Percentiles rank a stretch among this genome's conserved stretches.
Conservation (phyloP, 2,888 invertebrate genomes). For the Eudemis profundana region DNA sequence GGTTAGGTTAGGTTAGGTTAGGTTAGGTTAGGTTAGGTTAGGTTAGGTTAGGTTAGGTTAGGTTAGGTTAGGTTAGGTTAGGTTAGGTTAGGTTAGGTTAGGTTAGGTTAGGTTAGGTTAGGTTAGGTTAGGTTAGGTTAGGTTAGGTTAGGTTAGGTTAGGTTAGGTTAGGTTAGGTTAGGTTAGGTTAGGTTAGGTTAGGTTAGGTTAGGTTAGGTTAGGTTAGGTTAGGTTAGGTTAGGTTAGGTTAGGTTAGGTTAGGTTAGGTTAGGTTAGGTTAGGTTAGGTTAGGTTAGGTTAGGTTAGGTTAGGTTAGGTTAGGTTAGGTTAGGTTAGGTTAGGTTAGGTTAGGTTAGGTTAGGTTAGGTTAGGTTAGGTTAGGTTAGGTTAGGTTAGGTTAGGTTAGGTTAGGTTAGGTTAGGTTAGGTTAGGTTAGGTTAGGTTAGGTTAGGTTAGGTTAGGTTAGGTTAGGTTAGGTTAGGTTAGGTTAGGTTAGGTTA, state of each 20-base stretch:
- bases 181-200: constrained; percentile 21
- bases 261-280: constrained; percentile 37
- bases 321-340: constrained; percentile 22
- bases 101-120: constrained; percentile 21
- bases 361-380: constrained; percentile 31
- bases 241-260: constrained; percentile 22
- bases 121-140: constrained; percentile 21
- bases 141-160: constrained; percentile 21
- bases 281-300: constrained; percentile 37
- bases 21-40: constrained; percentile 21
- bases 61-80: constrained; percentile 21
- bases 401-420: constrained; percentile 40
- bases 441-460: constrained; percentile 34
- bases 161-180: constrained; percentile 21
- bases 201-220: constrained; percentile 21
- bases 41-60: constrained; percentile 21
- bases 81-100: constrained; percentile 21
- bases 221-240: constrained; percentile 21
- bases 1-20: constrained; percentile 21
- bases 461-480: constrained; percentile 39
- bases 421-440: constrained; percentile 33
- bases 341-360: constrained; percentile 31
- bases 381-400: constrained; percentile 36
- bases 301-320: constrained; percentile 12
- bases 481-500: constrained; percentile 39